Percentiles rank a stretch among this genome's conserved stretches.
Conservation (phyloP, 2,888 invertebrate genomes). For the Chloroclystis v-ata region DNA sequence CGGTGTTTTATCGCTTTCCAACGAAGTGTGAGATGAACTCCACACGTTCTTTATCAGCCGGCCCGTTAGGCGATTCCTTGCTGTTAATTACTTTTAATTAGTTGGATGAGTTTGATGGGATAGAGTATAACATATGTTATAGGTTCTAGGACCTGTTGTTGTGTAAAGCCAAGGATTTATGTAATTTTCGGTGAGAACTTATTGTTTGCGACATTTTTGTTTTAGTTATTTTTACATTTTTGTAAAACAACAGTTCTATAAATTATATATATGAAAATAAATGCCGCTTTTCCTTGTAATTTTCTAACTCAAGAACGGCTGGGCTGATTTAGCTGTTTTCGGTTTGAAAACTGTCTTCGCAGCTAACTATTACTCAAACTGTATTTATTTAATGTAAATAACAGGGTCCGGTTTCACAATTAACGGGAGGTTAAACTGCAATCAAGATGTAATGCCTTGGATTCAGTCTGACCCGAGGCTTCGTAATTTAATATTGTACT, state of each 20-base stretch:
- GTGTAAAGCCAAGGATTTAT: no score
- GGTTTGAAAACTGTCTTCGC: no score
- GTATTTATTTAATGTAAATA: slow-evolving; percentile 25
- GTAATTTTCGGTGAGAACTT: no score
- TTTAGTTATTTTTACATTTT: no score
- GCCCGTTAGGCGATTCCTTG: slow-evolving; percentile 29
- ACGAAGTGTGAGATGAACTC: slow-evolving; percentile 55
- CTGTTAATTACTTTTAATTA: slow-evolving; percentile 17
- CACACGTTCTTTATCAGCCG: slow-evolving; percentile 51
- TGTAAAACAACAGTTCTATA: no score
- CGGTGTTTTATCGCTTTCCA: slow-evolving; percentile 49
- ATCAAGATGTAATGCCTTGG: slow-evolving; percentile 60
- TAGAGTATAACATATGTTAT: not conserved
- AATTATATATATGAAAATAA: no score
- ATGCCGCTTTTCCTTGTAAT: no score
- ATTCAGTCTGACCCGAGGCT: slow-evolving; percentile 48
- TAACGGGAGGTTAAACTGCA: slow-evolving; percentile 57
- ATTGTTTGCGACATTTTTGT: no score
- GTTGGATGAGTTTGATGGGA: slow-evolving; percentile 14
- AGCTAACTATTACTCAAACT: no score
- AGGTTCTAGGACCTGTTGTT: not conserved
- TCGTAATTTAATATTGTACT: slow-evolving; percentile 53
- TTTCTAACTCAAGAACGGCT: no score
- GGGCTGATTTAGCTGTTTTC: no score
- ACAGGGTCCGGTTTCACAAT: slow-evolving; percentile 41